phyloP scores from a whole-genome alignment of 2,797 vertebrate genomes.

The Anomalospiza imberbis region DNA sequence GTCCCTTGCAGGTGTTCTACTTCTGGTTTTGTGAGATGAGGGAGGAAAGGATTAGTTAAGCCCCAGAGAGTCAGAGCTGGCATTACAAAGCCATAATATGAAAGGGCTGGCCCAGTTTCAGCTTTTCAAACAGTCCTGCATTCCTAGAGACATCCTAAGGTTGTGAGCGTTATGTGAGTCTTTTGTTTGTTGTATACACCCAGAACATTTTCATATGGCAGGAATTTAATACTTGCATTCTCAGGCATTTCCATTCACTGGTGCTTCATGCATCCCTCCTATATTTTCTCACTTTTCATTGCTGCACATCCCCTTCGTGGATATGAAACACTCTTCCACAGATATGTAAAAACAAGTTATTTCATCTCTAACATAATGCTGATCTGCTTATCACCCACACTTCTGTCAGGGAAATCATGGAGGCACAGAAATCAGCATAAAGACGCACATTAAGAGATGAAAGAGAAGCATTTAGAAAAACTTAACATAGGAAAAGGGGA shows the following conservation, averaged over 20 bases:
- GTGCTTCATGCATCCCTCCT: not conserved
- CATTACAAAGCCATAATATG: not conserved
- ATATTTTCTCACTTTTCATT: not conserved
- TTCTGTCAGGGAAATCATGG: not conserved
- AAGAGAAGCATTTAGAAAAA: slow-evolving; percentile 40
- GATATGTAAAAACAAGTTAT: not conserved
- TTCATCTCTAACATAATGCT: not conserved
- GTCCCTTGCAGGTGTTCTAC: not conserved
- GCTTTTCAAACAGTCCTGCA: not conserved
- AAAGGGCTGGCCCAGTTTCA: not conserved
- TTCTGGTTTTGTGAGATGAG: not conserved
- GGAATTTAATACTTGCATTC: not conserved
- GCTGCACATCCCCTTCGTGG: not conserved
- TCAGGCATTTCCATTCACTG: not conserved
- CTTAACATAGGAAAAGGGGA: not conserved
- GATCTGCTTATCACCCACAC: not conserved
- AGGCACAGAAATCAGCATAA: slow-evolving; percentile 1
- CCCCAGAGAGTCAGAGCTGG: not conserved
- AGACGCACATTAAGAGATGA: not conserved
- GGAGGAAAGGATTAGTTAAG: not conserved
- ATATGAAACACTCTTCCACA: not conserved
- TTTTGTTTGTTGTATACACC: not conserved
- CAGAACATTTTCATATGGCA: not conserved
- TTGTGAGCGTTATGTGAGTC: rapidly evolving
- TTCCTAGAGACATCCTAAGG: not conserved